These are phyloP conservation scores for Menidia menidia DNA, from an alignment of 2,797 vertebrate species.

Conservation along the genomic window DNA sequence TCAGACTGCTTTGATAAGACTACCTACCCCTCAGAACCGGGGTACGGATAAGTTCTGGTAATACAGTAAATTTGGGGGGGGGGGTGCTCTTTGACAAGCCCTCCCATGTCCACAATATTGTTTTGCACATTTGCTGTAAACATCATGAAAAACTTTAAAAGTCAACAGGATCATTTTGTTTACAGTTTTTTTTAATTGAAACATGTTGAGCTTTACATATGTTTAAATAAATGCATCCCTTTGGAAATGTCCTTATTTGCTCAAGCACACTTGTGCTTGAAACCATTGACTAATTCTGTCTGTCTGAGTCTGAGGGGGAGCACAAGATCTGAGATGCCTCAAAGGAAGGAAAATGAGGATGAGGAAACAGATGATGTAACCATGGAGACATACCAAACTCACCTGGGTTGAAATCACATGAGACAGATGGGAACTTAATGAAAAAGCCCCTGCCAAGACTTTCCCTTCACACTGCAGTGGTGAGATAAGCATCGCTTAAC, in stretches of 20 bases:
- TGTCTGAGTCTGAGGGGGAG: constrained; percentile 11
- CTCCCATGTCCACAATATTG: neutral
- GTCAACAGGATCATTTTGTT: constrained; percentile 20
- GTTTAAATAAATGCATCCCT: neutral
- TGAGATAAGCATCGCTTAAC: constrained; percentile 57
- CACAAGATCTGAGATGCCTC: constrained; percentile 41
- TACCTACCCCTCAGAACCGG: constrained; percentile 35
- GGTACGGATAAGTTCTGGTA: constrained; percentile 35
- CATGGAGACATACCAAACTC: constrained; percentile 50
- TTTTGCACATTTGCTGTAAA: constrained; percentile 39
- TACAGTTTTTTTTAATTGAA: neutral
- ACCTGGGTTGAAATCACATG: constrained; percentile 46
- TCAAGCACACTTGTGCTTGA: neutral
- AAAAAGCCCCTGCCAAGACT: constrained; percentile 31
- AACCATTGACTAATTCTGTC: constrained; percentile 4
- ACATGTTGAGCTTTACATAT: neutral
- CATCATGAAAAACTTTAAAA: constrained; percentile 39
- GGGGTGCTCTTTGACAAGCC: constrained; percentile 50
- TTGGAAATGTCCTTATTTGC: neutral
- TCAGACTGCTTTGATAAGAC: constrained; percentile 63
- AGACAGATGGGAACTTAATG: constrained; percentile 47
- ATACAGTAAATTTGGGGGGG: neutral
- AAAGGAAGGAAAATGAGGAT: constrained; percentile 32
- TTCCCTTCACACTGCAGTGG: constrained; percentile 30
- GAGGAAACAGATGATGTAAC: constrained; percentile 59